phyloP scores from a whole-genome alignment of 1,140 invertebrate species.

The Cylas formicarius region DNA sequence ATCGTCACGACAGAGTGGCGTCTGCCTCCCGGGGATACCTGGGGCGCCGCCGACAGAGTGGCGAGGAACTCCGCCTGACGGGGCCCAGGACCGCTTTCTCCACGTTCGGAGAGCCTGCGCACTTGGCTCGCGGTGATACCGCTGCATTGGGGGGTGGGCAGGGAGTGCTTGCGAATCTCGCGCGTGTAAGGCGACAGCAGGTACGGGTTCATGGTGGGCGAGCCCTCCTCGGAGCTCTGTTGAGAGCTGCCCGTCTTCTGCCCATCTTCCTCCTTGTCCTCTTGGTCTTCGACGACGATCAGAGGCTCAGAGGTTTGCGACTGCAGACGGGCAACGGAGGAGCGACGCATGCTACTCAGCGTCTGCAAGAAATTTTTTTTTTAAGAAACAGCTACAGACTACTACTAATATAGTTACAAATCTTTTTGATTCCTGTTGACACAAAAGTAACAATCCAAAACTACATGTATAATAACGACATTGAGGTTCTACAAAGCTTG shows the following conservation, averaged over 20 bases:
- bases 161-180: constrained; percentile 67
- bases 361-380: too few species aligned
- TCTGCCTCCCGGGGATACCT: constrained; percentile 62
- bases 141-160: constrained; percentile 72
- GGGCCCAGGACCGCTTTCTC: constrained; percentile 61
- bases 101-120: constrained; percentile 67
- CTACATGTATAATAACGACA: too few species aligned
- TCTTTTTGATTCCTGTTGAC: too few species aligned
- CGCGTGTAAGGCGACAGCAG: constrained; percentile 65
- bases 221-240: constrained; percentile 61
- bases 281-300: constrained; percentile 72
- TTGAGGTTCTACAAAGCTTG: too few species aligned
- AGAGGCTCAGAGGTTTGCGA: constrained; percentile 57
- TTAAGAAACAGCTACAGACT: too few species aligned
- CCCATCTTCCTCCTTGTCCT: constrained; percentile 53
- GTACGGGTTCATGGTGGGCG: constrained; percentile 66
- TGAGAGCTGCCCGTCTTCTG: constrained; percentile 44
- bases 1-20: constrained; percentile 79
- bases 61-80: constrained; percentile 71
- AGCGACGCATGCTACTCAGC: constrained; percentile 43
- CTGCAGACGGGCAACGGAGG: constrained; percentile 44
- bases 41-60: constrained; percentile 62
- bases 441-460: too few species aligned
- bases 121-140: constrained; percentile 80
- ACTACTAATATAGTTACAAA: too few species aligned